phyloP scores from a whole-genome alignment of 2,888 invertebrate genomes.

The Andrena dorsata region DNA sequence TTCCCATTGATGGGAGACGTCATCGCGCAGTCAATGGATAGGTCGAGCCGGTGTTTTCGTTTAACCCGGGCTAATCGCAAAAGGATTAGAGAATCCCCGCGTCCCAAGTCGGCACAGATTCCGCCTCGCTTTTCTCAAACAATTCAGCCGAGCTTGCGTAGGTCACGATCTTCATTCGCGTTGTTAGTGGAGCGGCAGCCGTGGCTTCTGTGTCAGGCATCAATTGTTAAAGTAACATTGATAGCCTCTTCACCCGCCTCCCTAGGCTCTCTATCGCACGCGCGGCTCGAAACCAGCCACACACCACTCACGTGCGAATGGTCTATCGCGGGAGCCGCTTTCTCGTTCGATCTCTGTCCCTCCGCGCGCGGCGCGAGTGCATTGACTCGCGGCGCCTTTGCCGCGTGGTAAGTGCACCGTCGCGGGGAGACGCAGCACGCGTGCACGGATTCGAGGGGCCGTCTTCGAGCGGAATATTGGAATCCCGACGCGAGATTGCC shows the following conservation, averaged over 20 bases:
- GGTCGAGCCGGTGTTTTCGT: too few species aligned
- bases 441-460: constrained; percentile 7
- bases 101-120: background rate
- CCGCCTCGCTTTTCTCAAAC: background rate
- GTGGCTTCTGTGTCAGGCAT: constrained; percentile 40
- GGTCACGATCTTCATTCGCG: constrained; percentile 39
- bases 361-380: constrained; percentile 44
- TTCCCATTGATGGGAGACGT: constrained; percentile 55
- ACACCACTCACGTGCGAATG: constrained; percentile 33
- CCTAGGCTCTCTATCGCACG: background rate
- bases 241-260: constrained; percentile 4
- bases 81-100: too few species aligned
- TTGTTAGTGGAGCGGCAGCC: constrained; percentile 33
- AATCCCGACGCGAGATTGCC: constrained; percentile 17
- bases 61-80: too few species aligned
- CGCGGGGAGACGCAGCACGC: background rate
- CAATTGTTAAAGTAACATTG: constrained; percentile 52
- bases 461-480: background rate
- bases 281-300: constrained; percentile 8
- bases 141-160: background rate
- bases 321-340: constrained; percentile 13
- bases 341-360: constrained; percentile 28
- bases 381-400: constrained; percentile 54
- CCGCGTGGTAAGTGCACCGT: constrained; percentile 35
- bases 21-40: constrained; percentile 2